Base-by-base conservation (phyloP, 2,797 vertebrate species). In the Dendrocincla fuliginosa region DNA sequence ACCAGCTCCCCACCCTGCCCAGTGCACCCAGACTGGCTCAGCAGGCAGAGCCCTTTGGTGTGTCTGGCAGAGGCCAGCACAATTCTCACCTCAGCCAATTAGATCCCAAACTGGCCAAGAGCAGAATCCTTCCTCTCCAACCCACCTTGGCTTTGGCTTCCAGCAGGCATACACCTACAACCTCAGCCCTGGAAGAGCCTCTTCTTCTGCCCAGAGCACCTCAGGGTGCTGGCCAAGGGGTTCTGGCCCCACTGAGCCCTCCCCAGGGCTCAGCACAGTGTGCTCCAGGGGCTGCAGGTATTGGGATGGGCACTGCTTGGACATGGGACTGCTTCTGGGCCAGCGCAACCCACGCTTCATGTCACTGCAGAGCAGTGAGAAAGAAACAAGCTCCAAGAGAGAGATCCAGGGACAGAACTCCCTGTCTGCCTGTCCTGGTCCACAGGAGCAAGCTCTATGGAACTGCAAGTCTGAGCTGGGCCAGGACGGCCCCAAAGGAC, bases 391-490 rank as follows among this genome's bases (percentile, higher is more conserved):
- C 10, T 37, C n/a, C 15, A 39, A 28, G 37, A 73, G 59, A 42
- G 30, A 53, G 27, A 55, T 12, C 10, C 25, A 33, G 37, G 63
- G 46, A 22, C 59, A 47, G 63, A 41, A 14, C 5, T 3, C 16
- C 0, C 0, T 6, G 13, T 9, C 2, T 25, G 25, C 32, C 46
- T 75, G 57, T 28, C 35, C 35, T 20, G 61, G 27, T 11, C 47
- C 37, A 13, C 2, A 37, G 37, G 32, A 60, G 49, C 0, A 0
- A 81, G 83, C 27, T 24, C 35, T 8, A 9, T 2, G 2, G 52
- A 56, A 35, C 46, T 33, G 46, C 16, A 13, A 44, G 5, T 12
- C 68, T 64, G 50, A 49, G 14, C 44, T 4, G 41, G 73, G 37
- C 18, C 46, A 71, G 35, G 10, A 27, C 5, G 25, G 33, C 33